phyloP scores from a whole-genome alignment of 2,888 invertebrate species.

The Diplolepis rosae region DNA sequence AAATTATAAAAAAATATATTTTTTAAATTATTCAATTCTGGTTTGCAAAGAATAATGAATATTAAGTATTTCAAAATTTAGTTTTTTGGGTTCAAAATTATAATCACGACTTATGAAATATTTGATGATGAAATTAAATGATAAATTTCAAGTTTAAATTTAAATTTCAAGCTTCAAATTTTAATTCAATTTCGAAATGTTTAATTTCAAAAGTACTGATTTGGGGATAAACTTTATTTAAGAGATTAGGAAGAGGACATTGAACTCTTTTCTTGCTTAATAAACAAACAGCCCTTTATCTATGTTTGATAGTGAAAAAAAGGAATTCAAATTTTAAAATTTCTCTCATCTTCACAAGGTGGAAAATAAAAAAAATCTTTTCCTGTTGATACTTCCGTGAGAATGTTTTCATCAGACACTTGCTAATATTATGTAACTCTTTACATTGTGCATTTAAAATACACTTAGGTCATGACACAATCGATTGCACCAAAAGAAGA shows the following conservation, averaged over 20 bases:
- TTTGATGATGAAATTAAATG: too few species aligned
- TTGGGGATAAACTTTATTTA: too few species aligned
- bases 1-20: too few species aligned
- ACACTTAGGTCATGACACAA: constrained; percentile 19
- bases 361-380: neutral
- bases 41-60: too few species aligned
- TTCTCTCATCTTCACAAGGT: neutral
- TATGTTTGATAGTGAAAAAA: neutral
- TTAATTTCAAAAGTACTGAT: too few species aligned
- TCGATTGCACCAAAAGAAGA: neutral
- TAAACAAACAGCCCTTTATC: neutral
- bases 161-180: too few species aligned
- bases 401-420: neutral
- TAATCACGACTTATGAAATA: too few species aligned
- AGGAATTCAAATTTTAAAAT: neutral
- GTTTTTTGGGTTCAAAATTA: too few species aligned
- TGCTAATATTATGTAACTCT: constrained; percentile 5
- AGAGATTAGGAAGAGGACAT: neutral
- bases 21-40: too few species aligned
- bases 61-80: too few species aligned
- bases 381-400: constrained; percentile 7
- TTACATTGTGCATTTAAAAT: neutral
- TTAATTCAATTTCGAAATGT: too few species aligned
- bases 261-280: neutral
- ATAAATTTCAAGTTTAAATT: too few species aligned